phyloP scores from a whole-genome alignment of 2,113 vertebrate genomes.

The Atlantisia rogersi region DNA sequence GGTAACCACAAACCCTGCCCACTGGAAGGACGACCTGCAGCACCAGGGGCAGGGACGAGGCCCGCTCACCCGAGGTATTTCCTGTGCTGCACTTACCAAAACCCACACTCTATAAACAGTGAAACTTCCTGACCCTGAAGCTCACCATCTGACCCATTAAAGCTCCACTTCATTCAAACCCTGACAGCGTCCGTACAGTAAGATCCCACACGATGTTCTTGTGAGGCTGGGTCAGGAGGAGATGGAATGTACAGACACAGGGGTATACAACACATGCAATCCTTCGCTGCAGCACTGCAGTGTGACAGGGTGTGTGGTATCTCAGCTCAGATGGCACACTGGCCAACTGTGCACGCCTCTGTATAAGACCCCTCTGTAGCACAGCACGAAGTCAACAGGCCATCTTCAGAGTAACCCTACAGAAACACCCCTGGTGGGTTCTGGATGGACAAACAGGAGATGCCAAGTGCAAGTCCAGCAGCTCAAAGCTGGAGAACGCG shows the following conservation, averaged over 20 bases:
- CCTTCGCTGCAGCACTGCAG: neutral
- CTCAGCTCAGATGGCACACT: neutral
- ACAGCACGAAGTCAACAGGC: neutral
- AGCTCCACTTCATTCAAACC: neutral
- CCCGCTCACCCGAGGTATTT: neutral
- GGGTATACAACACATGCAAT: fast-evolving
- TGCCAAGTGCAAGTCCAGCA: neutral
- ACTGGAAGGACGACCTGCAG: neutral
- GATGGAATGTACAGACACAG: neutral
- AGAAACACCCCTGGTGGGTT: neutral
- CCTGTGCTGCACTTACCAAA: neutral
- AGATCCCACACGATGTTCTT: neutral
- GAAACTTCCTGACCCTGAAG: neutral
- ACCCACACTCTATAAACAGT: neutral
- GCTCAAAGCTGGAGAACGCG: neutral
- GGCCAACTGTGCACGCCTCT: neutral
- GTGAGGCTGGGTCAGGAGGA: neutral
- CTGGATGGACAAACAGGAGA: neutral
- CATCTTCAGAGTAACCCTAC: neutral
- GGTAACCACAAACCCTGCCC: neutral
- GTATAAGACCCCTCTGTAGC: neutral
- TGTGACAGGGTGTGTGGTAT: neutral
- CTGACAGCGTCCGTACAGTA: neutral
- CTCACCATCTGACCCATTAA: neutral
- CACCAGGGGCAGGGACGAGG: neutral